phyloP scores from a whole-genome alignment of 1,140 invertebrate genomes.

The Drosophila ironensis region DNA sequence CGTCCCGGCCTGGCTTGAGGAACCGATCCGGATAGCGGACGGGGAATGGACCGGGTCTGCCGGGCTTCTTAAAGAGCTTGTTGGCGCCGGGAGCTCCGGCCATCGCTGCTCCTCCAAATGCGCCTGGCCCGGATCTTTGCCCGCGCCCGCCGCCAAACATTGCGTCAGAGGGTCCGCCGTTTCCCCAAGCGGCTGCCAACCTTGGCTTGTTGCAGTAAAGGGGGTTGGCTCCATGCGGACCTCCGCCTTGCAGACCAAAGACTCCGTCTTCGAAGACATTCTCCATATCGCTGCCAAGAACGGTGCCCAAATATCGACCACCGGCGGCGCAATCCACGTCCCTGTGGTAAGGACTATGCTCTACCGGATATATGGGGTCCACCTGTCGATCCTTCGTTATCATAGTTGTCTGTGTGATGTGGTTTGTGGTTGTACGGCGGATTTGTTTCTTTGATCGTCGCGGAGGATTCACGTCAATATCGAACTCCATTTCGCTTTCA shows the following conservation, averaged over 20 bases:
- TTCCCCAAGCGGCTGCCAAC: constrained; percentile 14
- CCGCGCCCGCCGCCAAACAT: not conserved
- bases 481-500: constrained; percentile 69
- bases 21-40: constrained; percentile 32
- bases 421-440: constrained; percentile 9
- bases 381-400: constrained; percentile 21
- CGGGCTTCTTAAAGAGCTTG: not conserved
- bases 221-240: constrained; percentile 24
- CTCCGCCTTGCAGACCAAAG: constrained; percentile 42
- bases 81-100: not conserved
- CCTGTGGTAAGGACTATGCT: constrained; percentile 16
- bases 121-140: too few relatives aligned
- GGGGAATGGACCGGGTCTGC: constrained; percentile 5
- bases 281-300: constrained; percentile 43
- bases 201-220: constrained; percentile 9
- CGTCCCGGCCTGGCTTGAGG: not conserved
- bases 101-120: not conserved
- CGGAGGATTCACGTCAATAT: constrained; percentile 62
- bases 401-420: constrained; percentile 52
- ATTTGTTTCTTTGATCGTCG: not conserved
- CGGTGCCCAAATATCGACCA: constrained; percentile 54
- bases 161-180: not conserved
- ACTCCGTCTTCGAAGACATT: constrained; percentile 52
- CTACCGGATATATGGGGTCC: constrained; percentile 11
- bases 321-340: constrained; percentile 51